Base-by-base conservation (phyloP, 2,888 invertebrate genomes). In the Torymus aiolomorphi region DNA sequence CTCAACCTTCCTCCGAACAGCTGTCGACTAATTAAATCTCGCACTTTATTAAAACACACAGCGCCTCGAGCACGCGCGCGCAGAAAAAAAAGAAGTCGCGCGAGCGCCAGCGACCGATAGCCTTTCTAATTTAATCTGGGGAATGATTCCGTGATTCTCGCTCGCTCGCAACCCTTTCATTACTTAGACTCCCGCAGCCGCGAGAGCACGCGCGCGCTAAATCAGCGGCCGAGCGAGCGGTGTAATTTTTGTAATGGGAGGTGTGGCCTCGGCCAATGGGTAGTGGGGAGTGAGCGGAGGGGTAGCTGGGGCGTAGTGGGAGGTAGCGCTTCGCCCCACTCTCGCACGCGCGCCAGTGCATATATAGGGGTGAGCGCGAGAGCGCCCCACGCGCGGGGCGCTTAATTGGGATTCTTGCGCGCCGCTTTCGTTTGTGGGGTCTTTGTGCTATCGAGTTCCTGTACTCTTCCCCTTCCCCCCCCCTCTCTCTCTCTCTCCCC, bases 231-330 rank as follows among this genome's bases (percentile, higher is more conserved):
- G 88, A 31, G 31, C 31, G 31, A 31, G 86, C 88, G 83, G 87
- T 88, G 89, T 90, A 90, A 90, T 90, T 90, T 90, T 90, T 90
- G 90, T 90, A 90, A 90, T 90, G 90, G 90, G 88, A 90, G 90
- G 90, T 90, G 90, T 89, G 90, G 90, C 88, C 85, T 88, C 20
- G 70, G 20, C 18, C 20, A 14, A n/a, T 14, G 20, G 24, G 13
- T 20, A 61, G 73, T 75, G 80, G 83, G 62, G 71, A 63, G 81
- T 80, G 80, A 80, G 42, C n/a, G 16, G 63, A 18, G 63, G 42
- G 79, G 78, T 80, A 18, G 51, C 51, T 56, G 2, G 31, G 62
- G 61, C 31, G 65, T 56, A 49, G 71, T 13, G 20, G 61, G 31
- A 3, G 4, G 8, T 31, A 31, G 3, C 31, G 31, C 31, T 31